These are phyloP conservation scores for Istiophorus platypterus DNA, from an alignment of 2,113 vertebrate genomes.

Conservation along the genomic window DNA sequence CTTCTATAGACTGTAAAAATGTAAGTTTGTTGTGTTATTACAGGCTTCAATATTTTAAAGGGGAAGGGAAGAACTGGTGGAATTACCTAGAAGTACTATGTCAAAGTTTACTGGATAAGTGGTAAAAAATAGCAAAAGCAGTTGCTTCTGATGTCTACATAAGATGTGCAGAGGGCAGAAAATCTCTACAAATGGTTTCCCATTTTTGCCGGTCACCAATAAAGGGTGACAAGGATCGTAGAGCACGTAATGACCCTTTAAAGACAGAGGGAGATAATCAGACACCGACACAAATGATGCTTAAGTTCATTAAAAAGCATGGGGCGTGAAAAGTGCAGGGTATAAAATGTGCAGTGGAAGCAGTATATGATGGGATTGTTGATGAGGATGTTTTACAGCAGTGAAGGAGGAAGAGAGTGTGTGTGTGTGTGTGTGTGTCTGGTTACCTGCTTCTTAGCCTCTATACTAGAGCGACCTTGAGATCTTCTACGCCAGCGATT, in stretches of 20 bases:
- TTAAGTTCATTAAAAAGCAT: conserved; percentile 47
- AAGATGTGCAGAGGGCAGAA: conserved; percentile 32
- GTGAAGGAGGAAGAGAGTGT: background rate
- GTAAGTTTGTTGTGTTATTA: background rate
- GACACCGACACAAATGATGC: conserved; percentile 24
- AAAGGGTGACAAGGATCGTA: conserved; percentile 35
- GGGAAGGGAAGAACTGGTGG: background rate
- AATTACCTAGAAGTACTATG: background rate
- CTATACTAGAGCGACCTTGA: conserved; percentile 85
- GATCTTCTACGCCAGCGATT: conserved; percentile 87
- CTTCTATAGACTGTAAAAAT: background rate
- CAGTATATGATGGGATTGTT: conserved; percentile 16
- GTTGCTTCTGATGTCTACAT: conserved; percentile 1
- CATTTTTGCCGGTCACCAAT: conserved; percentile 17
- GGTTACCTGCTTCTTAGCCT: conserved; percentile 95
- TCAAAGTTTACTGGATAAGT: background rate
- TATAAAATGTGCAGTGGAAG: conserved; percentile 48
- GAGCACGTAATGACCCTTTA: conserved; percentile 52
- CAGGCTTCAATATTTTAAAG: background rate
- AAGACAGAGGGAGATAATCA: conserved; percentile 42
- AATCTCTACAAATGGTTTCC: conserved; percentile 25
- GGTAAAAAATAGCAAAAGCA: background rate
- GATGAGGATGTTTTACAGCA: conserved; percentile 13
- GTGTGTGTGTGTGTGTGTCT: background rate
- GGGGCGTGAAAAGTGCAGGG: conserved; percentile 38